phyloP scores from a whole-genome alignment of 1,140 invertebrate species.

The Leptinotarsa defecta region DNA sequence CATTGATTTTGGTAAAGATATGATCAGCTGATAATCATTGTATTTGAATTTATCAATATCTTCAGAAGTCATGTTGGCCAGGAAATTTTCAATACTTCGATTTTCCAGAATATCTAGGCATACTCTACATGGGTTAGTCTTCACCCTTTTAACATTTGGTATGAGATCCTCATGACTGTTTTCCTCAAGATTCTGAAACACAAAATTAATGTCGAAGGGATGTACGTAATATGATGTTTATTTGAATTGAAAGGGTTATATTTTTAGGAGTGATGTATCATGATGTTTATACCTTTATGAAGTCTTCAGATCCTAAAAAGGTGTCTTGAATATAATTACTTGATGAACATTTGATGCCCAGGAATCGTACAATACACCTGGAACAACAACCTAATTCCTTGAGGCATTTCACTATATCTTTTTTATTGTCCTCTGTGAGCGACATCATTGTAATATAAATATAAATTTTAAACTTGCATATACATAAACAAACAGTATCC shows the following conservation, averaged over 20 bases:
- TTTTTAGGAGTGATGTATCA: no score
- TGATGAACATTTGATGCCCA: conserved; percentile 9
- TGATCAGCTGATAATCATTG: conserved; percentile 53
- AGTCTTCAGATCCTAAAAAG: background rate
- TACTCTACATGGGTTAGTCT: conserved; percentile 59
- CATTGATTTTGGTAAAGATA: conserved; percentile 56
- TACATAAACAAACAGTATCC: no score
- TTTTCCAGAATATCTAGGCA: conserved; percentile 70
- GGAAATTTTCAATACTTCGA: conserved; percentile 55
- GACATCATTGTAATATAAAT: background rate
- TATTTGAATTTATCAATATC: conserved; percentile 56
- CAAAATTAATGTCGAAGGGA: background rate
- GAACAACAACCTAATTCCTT: conserved; percentile 32
- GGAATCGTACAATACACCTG: conserved; percentile 34
- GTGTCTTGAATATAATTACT: background rate
- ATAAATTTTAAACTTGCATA: no score
- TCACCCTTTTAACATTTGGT: conserved; percentile 38
- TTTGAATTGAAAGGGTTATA: no score
- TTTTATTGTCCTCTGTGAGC: background rate
- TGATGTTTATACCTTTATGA: background rate
- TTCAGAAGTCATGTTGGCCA: conserved; percentile 55
- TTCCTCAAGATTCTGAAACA: background rate
- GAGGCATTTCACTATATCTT: conserved; percentile 16
- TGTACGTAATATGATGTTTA: background rate
- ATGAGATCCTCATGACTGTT: background rate